A percentile compares a stretch with the other conserved stretches of the same genome.
Conservation (phyloP, 2,113 vertebrate species). For the Alethe castanea region DNA sequence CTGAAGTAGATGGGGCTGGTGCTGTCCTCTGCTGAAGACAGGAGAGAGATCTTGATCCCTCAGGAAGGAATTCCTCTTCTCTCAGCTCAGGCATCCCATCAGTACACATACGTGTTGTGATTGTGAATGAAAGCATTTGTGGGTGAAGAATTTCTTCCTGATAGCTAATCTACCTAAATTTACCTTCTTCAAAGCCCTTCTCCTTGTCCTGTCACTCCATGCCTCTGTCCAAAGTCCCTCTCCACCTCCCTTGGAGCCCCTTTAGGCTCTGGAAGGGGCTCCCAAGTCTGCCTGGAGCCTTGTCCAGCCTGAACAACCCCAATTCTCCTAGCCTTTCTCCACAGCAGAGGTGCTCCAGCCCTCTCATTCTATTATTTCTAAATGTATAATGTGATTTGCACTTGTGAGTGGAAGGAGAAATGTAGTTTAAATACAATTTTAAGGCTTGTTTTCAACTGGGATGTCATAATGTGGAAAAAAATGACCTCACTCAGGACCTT, state of each 20-base stretch:
- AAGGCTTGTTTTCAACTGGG: not conserved
- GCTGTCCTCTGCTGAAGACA: not conserved
- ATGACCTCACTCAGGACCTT: not conserved
- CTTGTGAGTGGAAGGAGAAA: not conserved
- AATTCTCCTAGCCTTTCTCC: not conserved
- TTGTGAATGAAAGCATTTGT: not conserved
- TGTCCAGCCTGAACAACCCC: not conserved
- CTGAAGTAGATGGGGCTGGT: not conserved
- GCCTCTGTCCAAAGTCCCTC: not conserved
- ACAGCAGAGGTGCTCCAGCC: not conserved
- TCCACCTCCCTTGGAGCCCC: not conserved
- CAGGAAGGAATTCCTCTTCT: not conserved
- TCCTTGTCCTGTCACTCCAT: not conserved
- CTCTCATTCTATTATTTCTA: not conserved
- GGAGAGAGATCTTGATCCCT: not conserved
- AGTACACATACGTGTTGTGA: fast-evolving
- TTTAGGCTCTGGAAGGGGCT: not conserved
- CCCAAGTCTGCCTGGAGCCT: not conserved
- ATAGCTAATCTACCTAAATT: not conserved
- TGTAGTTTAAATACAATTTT: not conserved
- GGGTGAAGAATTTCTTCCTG: not conserved
- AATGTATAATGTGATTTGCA: not conserved
- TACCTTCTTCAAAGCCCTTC: not conserved
- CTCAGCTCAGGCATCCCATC: not conserved
- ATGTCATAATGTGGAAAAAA: not conserved